phyloP scores from a whole-genome alignment of 64 coral and sea anemone genomes.

The Stichodactyla mertensii region DNA sequence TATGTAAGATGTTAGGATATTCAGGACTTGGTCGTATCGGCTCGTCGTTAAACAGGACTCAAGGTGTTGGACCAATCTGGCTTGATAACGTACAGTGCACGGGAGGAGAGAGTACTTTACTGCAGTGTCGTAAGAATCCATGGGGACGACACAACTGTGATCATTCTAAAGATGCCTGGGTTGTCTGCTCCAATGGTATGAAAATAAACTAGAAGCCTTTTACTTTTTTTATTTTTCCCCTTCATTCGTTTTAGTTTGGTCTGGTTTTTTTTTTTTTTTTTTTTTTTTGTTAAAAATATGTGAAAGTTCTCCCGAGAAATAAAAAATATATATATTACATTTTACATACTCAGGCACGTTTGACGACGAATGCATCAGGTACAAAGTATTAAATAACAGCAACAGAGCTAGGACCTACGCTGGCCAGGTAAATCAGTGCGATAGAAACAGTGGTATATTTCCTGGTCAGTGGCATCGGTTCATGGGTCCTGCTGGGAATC shows the following conservation, averaged over 20 bases:
- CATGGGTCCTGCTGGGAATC: not conserved
- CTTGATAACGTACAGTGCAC: conserved; percentile 8
- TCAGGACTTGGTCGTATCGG: not conserved
- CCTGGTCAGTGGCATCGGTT: conserved; percentile 8
- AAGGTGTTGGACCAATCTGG: conserved; percentile 5
- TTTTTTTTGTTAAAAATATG: too few relatives aligned
- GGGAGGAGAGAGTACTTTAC: not conserved
- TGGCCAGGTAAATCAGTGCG: not conserved
- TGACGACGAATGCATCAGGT: conserved; percentile 5
- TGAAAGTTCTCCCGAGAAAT: not conserved
- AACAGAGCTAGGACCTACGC: not conserved
- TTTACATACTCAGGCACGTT: not conserved
- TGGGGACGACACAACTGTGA: conserved; percentile 5
- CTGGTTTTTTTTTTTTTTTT: too few relatives aligned
- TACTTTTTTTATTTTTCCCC: not conserved
- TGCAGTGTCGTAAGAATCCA: not conserved
- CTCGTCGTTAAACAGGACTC: not conserved
- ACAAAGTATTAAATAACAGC: not conserved
- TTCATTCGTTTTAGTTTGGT: not conserved
- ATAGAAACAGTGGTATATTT: conserved; percentile 13
- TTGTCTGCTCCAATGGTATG: not conserved
- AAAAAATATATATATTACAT: not conserved
- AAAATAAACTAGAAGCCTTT: too few relatives aligned
- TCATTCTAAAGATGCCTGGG: not conserved
- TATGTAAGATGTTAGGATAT: not conserved